Base-by-base conservation (phyloP, 2,888 invertebrate genomes). In the Muschampia plurimacula region DNA sequence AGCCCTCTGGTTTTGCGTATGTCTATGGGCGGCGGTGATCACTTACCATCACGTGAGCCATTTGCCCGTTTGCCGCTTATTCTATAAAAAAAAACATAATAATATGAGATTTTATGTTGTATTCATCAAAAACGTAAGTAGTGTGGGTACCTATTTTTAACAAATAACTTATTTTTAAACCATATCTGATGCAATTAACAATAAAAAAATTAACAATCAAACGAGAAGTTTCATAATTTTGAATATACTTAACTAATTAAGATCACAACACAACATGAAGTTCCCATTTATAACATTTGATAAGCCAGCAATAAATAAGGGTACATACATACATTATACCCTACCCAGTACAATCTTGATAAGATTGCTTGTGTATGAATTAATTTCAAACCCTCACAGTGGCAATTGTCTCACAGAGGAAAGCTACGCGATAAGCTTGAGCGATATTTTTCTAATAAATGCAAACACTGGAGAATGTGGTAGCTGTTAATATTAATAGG, bases 341-440 rank as follows among this genome's bases (percentile, higher is more conserved):
- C 60, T 12, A 36, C 60, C n/a, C 28, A 57, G 28, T 60, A 36
- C 13, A 60, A 60, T 60, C 60, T 60, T 60, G 60, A 60, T 60
- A 60, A 60, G 36, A 28, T 36, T 32, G 59, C 60, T 36, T 36
- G 32, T 60, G 8, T 36, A 60, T 60, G 60, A 60, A 60, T 60
- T 60, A 60, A 60, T 39, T 60, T 39, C 13, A 36, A 36, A 39
- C 13, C 36, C 10, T 39, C 13, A n/a, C 32, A 32, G 32, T 1
- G 7, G n/a, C n/a, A 36, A 0, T 60, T 60, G 60, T 60, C 36
- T 32, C 36, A 60, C n/a, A 22, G 32, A 6, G 13, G 36, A 36
- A 32, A n/a, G 32, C 32, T 28, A 32, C 2, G 12, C 57, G 28
- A 28, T 32, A 59, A 28, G 57, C 57, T 12, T 15, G 7, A 4